A percentile compares a stretch with the other conserved stretches of the same genome.
phyloP scores from a whole-genome alignment of 2,113 vertebrate genomes.

The Columba janthina region DNA sequence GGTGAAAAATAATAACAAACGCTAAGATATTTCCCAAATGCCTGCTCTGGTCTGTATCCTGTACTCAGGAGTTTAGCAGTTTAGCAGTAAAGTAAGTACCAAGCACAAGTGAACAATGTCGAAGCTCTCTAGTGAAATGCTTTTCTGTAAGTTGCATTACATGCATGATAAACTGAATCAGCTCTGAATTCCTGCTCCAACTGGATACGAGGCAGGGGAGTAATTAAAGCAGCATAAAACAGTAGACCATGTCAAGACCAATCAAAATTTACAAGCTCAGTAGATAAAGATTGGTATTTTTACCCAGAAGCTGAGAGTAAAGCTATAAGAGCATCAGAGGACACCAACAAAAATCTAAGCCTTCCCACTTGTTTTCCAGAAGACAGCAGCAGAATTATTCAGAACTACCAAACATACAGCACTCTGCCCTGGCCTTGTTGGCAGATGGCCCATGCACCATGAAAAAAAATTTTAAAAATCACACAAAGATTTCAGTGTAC shows the following conservation, averaged over 20 bases:
- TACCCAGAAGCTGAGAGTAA: background rate
- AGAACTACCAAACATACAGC: background rate
- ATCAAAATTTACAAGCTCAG: slow-evolving; percentile 50
- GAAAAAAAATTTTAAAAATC: background rate
- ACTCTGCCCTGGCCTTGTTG: background rate
- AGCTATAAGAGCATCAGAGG: slow-evolving; percentile 13
- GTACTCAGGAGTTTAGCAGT: background rate
- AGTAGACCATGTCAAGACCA: slow-evolving; percentile 34
- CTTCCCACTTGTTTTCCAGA: background rate
- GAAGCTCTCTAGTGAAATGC: slow-evolving; percentile 57
- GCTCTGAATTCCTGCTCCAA: slow-evolving; percentile 44
- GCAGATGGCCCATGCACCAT: slow-evolving; percentile 17
- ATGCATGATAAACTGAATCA: slow-evolving; percentile 39
- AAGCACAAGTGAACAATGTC: slow-evolving; percentile 54
- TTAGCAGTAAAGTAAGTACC: slow-evolving; percentile 52
- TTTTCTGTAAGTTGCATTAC: slow-evolving; percentile 44
- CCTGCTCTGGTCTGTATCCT: slow-evolving; percentile 21
- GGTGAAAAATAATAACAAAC: background rate
- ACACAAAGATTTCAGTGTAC: slow-evolving; percentile 62
- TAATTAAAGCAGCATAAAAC: slow-evolving; percentile 56
- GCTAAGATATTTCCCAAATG: slow-evolving; percentile 55
- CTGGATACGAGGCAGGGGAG: slow-evolving; percentile 34
- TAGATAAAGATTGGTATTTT: slow-evolving; percentile 29
- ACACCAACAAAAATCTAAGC: background rate
- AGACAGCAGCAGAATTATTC: slow-evolving; percentile 45